Evolutionary conservation across 2,113 vertebrate species (phyloP), one percentile per base, ranked within the genome.

Genomic region (Scortum barcoo): DNA sequence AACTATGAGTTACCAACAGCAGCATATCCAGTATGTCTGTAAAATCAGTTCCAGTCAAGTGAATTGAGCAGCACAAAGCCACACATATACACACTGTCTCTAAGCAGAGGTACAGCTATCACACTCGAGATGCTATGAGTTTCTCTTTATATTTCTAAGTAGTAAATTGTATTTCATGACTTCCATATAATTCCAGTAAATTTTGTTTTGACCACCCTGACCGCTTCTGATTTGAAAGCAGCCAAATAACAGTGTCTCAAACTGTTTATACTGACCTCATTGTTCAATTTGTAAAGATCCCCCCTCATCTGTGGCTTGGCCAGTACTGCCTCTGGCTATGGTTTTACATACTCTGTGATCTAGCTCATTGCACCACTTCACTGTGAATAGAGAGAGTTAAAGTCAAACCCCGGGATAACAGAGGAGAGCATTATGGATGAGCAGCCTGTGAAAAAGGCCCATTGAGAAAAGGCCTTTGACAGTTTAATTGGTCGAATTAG

Each of bases 401-500:
- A 91, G 88, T 92, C 88, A 88, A 91, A 89, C 87, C 80, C 80
- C 22, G 17, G 33, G 85, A 80, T 88, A 91, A 91, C 89, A 93
- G 90, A 88, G 85, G 85, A 89, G 65, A 83, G 86, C 89, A 92
- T 92, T 93, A 93, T 94, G 90, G 92, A 93, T 93, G 92, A 92
- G 91, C 81, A 90, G 88, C 84, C 79, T 86, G 85, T 86, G 82
- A 87, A 91, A 91, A 90, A 92, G 83, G 22, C 76, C 88, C 76
- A 77, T 91, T 87, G 81, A 83, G 90, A 93, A 86, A 86, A 85
- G 69, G 19, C 74, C 83, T 83, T 85, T 92, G 93, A 93, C 91
- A 93, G 92, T 93, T 93, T 93, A 93, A 94, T 93, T 93, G 93
- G 93, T 76, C 5, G 81, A 94, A 93, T 94, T 93, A 94, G 92